Percentiles rank a stretch among this genome's conserved stretches.
These are phyloP conservation scores for Scylla paramamosain DNA, from an alignment of 1,140 invertebrate genomes.

Conservation along the genomic window DNA sequence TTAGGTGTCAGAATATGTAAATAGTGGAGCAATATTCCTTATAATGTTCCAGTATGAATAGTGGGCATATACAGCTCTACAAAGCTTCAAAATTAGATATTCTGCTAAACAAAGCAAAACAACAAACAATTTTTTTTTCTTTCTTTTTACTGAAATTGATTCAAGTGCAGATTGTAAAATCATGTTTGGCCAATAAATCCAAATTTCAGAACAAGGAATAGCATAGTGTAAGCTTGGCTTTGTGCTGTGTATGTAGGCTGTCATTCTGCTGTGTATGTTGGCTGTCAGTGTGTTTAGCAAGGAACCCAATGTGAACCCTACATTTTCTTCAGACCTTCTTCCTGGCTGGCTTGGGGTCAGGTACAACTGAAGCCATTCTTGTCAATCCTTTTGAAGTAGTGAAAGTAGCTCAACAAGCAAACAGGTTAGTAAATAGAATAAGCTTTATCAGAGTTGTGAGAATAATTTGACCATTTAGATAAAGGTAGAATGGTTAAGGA, in stretches of 20 bases:
- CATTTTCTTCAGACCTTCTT: slow-evolving; percentile 64
- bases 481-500: background rate
- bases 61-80: too few species aligned
- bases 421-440: slow-evolving; percentile 53
- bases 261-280: background rate
- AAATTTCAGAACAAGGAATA: background rate
- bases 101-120: too few species aligned
- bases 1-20: too few species aligned
- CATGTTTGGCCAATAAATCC: background rate
- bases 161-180: too few species aligned
- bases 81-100: too few species aligned
- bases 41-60: too few species aligned
- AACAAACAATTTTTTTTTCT: too few species aligned
- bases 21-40: too few species aligned
- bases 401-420: slow-evolving; percentile 70
- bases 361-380: slow-evolving; percentile 71
- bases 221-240: background rate
- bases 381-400: slow-evolving; percentile 73
- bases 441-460: background rate
- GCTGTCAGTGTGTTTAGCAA: background rate
- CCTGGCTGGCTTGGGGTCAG: slow-evolving; percentile 67
- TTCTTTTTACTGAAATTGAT: too few species aligned
- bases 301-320: background rate
- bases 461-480: background rate
- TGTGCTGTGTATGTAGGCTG: background rate